Base-by-base conservation (phyloP, 35 echinoderm and acorn worm genomes). In the Holothuria glaberrima region DNA sequence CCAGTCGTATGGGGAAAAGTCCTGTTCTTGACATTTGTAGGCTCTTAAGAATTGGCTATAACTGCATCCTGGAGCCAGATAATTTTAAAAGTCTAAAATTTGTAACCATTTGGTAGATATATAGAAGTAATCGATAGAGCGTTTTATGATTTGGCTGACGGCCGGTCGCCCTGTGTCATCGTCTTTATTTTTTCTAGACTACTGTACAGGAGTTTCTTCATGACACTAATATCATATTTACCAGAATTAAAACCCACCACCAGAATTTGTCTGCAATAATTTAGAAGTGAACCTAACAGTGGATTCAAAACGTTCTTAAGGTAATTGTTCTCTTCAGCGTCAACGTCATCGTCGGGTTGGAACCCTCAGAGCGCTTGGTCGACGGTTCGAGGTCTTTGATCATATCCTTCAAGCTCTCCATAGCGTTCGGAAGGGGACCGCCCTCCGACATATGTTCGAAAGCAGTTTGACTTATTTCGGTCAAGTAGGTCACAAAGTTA, bases 21-120 rank as follows among this genome's bases (percentile, higher is more conserved):
- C 59, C 0, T 18, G 52, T n/a, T 41, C 18, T 25, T 66, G 24
- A 31, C 71, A 88, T 48, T 88, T 71, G 29, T 92, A 92, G 12
- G 91, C 91, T 59, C 88, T 88, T 20, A 92, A 62, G 62, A 88
- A 92, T 64, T 67, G 48, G 26, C 60, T 52, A 66, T 92, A 88
- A 38, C 25, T 73, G 70, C 87, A 92, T 10, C 71, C 71, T 2
- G 91, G 83, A 7, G 83, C 71, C 22, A 92, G 36, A 60, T 75
- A 92, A 66, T 88, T 92, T 54, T 36, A 30, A 92, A 88, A n/a
- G 62, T 92, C 83, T 44, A 80, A 60, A 48, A 92, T 62, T 38
- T 63, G 54, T 6, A 92, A 62, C 32, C 70, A 66, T 88, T 88
- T 74, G 1, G 83, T 50, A 1, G 71, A 88, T 68, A 88, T 76